A percentile compares a stretch with the other conserved stretches of the same genome.
Conservation (phyloP, 2,113 vertebrate genomes). For the Garra rufa region DNA sequence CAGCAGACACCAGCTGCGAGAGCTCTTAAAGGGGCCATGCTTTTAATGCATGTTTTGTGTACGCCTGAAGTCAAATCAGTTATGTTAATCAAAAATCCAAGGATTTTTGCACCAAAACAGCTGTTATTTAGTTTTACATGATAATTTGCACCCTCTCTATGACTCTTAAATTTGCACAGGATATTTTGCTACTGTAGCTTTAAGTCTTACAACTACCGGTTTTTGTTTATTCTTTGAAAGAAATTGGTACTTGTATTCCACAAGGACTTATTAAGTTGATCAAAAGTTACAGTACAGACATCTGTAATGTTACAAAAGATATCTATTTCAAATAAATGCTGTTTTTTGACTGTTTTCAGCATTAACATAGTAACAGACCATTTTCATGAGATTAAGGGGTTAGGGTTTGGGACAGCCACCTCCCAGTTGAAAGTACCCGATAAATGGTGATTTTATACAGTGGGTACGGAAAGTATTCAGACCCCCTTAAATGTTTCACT, state of each 20-base stretch:
- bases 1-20: slow-evolving; percentile 11
- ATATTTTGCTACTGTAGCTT: neutral
- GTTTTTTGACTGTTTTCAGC: too few species aligned
- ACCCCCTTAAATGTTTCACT: too few species aligned
- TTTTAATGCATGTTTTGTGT: neutral
- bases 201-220: neutral
- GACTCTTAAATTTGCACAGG: neutral
- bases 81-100: neutral
- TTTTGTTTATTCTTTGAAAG: neutral
- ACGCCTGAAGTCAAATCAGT: neutral
- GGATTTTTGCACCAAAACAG: neutral
- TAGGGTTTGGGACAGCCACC: too few species aligned
- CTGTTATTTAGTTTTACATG: neutral
- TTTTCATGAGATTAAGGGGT: too few species aligned
- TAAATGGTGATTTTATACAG: too few species aligned
- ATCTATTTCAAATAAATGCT: too few species aligned
- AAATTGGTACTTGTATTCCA: neutral
- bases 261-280: too few species aligned
- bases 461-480: too few species aligned
- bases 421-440: too few species aligned
- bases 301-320: too few species aligned
- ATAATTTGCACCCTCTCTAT: neutral
- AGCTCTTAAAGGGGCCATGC: slow-evolving; percentile 13
- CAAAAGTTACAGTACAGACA: too few species aligned
- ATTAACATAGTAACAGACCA: too few species aligned